Evolutionary conservation across 2,113 vertebrate genomes (phyloP).

Genomic region (Tragelaphus imberbis): DNA sequence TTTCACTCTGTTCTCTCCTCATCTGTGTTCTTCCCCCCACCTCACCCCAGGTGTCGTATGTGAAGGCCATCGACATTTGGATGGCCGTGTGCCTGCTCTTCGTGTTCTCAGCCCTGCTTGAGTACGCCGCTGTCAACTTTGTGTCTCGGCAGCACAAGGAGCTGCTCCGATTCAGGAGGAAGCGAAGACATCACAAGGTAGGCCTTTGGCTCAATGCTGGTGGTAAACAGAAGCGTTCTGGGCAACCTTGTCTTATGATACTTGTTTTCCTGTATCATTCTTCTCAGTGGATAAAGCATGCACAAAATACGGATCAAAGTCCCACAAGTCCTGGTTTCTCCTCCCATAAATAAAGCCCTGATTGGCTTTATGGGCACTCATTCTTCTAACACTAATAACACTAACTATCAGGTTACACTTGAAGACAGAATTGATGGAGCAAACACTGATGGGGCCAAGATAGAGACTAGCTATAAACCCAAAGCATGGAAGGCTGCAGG

Average conservation of each 20-base stretch:
- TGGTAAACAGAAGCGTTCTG: not conserved
- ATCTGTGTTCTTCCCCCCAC: not conserved
- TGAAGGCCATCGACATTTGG: slow-evolving; percentile 99
- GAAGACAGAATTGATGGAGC: not conserved
- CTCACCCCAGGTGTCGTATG: slow-evolving; percentile 91
- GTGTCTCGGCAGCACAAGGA: slow-evolving; percentile 99
- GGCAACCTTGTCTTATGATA: not conserved
- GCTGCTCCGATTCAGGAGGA: slow-evolving; percentile 96
- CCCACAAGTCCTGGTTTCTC: not conserved
- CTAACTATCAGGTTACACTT: not conserved
- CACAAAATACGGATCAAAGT: not conserved
- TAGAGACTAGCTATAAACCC: not conserved
- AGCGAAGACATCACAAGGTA: slow-evolving; percentile 97
- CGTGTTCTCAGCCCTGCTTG: slow-evolving; percentile 96
- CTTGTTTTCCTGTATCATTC: not conserved
- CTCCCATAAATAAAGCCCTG: not conserved
- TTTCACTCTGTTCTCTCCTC: not conserved
- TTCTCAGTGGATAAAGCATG: not conserved
- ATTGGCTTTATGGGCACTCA: not conserved
- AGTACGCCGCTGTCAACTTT: slow-evolving; percentile 98
- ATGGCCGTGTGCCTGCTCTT: slow-evolving; percentile 99
- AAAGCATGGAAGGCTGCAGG: not conserved
- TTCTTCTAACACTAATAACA: not conserved
- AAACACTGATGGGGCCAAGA: not conserved
- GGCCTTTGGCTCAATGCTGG: slow-evolving; percentile 8